A percentile compares a stretch with the other conserved stretches of the same genome.
Conservation (phyloP, 1,140 invertebrate species). For the Drosophila arawakana region DNA sequence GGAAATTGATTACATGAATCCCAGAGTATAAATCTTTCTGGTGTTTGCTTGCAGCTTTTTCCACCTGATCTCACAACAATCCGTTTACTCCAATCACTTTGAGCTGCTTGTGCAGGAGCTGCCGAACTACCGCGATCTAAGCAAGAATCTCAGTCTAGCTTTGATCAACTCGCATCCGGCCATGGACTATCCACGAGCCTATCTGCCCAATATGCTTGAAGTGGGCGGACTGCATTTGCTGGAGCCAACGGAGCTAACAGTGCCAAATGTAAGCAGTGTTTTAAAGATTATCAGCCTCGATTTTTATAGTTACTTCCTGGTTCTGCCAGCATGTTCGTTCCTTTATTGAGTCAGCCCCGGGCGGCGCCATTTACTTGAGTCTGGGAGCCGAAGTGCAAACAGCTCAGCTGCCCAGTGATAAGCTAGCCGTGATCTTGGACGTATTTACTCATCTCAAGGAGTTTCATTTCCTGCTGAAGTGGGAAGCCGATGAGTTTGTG, state of each 20-base stretch:
- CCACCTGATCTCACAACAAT: slow-evolving; percentile 79
- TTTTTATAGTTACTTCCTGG: neutral
- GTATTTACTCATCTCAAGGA: slow-evolving; percentile 86
- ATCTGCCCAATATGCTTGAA: slow-evolving; percentile 86
- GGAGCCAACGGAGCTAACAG: slow-evolving; percentile 17
- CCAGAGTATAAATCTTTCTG: neutral
- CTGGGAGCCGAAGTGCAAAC: slow-evolving; percentile 87
- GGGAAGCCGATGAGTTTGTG: slow-evolving; percentile 86
- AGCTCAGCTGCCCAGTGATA: slow-evolving; percentile 86
- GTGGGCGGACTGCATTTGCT: slow-evolving; percentile 86
- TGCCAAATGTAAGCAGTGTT: slow-evolving; percentile 54
- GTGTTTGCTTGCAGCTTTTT: slow-evolving; percentile 65
- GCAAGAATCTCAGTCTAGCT: slow-evolving; percentile 86
- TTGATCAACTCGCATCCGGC: slow-evolving; percentile 88
- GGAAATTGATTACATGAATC: neutral
- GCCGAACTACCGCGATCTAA: slow-evolving; percentile 85
- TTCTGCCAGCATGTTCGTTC: slow-evolving; percentile 74
- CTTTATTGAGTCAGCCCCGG: slow-evolving; percentile 86
- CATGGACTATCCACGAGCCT: slow-evolving; percentile 86
- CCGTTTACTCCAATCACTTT: slow-evolving; percentile 77
- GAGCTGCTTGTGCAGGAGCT: slow-evolving; percentile 64
- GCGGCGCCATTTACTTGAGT: slow-evolving; percentile 87
- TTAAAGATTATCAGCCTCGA: neutral
- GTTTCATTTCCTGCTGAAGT: slow-evolving; percentile 88
- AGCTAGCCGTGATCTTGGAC: slow-evolving; percentile 84